Evolutionary conservation across 2,888 invertebrate species (phyloP).

Genomic region (Polymixis lichenea): DNA sequence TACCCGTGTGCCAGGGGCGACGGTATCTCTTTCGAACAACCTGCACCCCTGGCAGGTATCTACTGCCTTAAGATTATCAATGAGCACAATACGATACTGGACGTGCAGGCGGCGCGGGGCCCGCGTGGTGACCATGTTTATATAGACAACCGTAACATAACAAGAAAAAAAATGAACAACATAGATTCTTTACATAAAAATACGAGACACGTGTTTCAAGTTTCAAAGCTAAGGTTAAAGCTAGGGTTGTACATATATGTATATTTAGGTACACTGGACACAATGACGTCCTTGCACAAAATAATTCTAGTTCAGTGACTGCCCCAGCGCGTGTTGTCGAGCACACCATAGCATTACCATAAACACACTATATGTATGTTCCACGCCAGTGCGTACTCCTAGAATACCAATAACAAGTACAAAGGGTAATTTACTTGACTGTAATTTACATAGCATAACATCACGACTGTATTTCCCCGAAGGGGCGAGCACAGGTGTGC

Average conservation of each 20-base stretch:
- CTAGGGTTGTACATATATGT: background rate
- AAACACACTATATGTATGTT: conserved; percentile 10
- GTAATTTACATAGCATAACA: background rate
- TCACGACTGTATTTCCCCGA: background rate
- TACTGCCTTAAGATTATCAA: no score
- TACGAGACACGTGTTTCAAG: no score
- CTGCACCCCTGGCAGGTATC: no score
- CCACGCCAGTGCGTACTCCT: background rate
- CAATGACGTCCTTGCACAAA: background rate
- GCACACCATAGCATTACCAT: conserved; percentile 24
- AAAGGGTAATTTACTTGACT: conserved; percentile 22
- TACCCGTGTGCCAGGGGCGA: no score
- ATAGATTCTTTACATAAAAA: no score
- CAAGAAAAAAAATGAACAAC: no score
- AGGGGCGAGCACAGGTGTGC: background rate
- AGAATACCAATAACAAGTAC: conserved; percentile 27
- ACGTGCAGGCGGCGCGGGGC: no score
- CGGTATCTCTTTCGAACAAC: no score
- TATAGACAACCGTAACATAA: no score
- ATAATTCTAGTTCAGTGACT: conserved; percentile 7
- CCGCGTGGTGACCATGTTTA: no score
- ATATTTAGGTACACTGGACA: background rate
- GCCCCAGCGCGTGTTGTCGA: background rate
- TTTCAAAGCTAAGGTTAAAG: no score
- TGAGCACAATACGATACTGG: no score